Evolutionary conservation across 2,888 invertebrate genomes (phyloP).

Genomic region (Calameuta pallipes): DNA sequence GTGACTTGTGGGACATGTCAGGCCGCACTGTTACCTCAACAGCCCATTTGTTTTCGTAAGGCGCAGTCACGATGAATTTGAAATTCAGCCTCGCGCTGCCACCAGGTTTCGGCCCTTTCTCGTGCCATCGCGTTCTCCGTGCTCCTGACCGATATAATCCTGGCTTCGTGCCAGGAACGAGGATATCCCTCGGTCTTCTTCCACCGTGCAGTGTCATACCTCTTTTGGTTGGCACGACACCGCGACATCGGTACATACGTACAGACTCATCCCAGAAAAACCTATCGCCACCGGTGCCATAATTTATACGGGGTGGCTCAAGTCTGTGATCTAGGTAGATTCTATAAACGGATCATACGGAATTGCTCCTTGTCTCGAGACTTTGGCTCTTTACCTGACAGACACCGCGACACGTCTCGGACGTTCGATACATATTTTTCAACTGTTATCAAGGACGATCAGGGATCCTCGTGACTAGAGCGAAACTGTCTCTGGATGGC

Average conservation of each 20-base stretch:
- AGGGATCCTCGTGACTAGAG: not conserved
- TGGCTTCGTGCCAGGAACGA: not conserved
- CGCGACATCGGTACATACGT: not conserved
- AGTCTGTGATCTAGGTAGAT: not conserved
- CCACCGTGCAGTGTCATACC: not conserved
- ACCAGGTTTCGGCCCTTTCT: not conserved
- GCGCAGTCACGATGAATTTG: not conserved
- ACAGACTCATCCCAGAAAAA: not conserved
- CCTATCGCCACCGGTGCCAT: not conserved
- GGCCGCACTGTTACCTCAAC: not conserved
- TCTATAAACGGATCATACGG: not conserved
- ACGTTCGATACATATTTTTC: not conserved
- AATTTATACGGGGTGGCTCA: not conserved
- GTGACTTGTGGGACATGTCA: not conserved
- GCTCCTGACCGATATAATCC: not conserved
- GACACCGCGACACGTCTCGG: not conserved
- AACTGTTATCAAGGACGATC: not conserved
- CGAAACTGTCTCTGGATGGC: not conserved
- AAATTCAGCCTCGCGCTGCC: not conserved
- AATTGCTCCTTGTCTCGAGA: not conserved
- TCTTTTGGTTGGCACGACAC: not conserved
- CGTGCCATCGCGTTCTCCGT: not conserved
- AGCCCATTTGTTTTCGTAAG: not conserved
- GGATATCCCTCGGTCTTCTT: not conserved
- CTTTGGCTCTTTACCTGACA: not conserved